Evolutionary conservation across 2,797 vertebrate species (phyloP), one percentile per base, ranked within the genome.

Genomic region (Choloepus didactylus): DNA sequence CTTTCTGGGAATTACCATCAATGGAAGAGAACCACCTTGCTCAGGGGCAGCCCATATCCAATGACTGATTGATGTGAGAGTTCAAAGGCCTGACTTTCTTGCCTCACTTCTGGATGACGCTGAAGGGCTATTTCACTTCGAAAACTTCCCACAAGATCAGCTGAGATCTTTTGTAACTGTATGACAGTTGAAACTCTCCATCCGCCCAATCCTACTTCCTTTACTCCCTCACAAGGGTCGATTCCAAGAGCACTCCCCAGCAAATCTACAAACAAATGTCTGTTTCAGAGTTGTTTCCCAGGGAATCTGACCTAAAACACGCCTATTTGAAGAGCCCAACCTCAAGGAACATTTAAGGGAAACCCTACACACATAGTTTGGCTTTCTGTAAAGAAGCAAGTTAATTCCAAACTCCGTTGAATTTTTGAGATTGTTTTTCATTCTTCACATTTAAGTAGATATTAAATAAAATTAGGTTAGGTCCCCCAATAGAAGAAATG

Each of bases 341-440:
- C 3, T 80, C 51, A 60, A 84, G 35, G 41, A 86, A 75, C 46
- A 79, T 51, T 69, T 89, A 88, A 70, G 41, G 82, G 54, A 29
- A 95, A 84, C 2, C 2, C 9, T 6, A 82, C 80, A 18, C 31
- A 41, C 4, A 66, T 7, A 31, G 60, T 73, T 80, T 72, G 41
- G 35, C 9, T 64, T 93, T 84, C 66, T 73, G 31, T 54, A 66
- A 95, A 62, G 41, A 84, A 77, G 18, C 38, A 94, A 27, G n/a
- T 87, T 76, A 94, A 92, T 59, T 82, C 41, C 44, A 87, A 94
- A 94, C 0, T 79, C 41, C 38, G 66, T 5, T 89, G 41, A 89
- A 76, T 35, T 67, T 95, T 89, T 31, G 87, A 87, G 85, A 81
- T 89, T 93, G 35, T 44, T 89, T 75, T 56, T 56, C 91, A 44